Conservation (phyloP, 2,113 vertebrate genomes). For the Erythrocebus patas region DNA sequence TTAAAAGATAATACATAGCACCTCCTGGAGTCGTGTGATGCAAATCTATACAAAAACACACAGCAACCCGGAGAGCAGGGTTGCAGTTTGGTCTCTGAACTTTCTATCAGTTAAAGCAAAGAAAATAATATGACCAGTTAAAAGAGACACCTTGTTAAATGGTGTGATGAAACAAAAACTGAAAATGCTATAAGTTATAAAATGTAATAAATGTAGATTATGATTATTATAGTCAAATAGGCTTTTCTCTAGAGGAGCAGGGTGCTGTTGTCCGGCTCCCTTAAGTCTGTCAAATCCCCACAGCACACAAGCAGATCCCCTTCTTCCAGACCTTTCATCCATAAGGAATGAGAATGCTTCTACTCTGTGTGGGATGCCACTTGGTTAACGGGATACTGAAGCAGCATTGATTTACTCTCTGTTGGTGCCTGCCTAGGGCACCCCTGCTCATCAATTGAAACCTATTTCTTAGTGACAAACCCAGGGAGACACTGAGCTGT, state of each 20-base stretch:
- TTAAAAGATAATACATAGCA: neutral
- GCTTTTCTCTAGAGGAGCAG: neutral
- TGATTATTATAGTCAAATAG: neutral
- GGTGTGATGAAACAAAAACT: neutral
- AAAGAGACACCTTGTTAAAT: neutral
- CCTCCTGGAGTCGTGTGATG: neutral
- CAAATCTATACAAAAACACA: neutral
- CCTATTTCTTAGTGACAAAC: neutral
- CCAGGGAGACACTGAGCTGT: neutral
- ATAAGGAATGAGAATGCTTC: neutral
- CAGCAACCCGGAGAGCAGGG: too few relatives aligned
- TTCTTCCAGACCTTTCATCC: neutral
- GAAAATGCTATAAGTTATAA: neutral
- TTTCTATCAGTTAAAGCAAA: neutral
- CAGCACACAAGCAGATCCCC: rapidly evolving
- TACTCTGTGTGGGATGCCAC: neutral
- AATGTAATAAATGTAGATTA: neutral
- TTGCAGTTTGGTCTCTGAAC: neutral
- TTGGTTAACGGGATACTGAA: neutral
- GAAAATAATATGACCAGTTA: neutral
- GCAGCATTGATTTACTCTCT: neutral
- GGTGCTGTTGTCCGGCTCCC: neutral
- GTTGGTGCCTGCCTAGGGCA: rapidly evolving
- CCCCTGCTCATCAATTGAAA: neutral
- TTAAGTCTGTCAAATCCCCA: neutral